Base-by-base conservation (phyloP, 2,113 vertebrate species). In the Macquaria ambigua region DNA sequence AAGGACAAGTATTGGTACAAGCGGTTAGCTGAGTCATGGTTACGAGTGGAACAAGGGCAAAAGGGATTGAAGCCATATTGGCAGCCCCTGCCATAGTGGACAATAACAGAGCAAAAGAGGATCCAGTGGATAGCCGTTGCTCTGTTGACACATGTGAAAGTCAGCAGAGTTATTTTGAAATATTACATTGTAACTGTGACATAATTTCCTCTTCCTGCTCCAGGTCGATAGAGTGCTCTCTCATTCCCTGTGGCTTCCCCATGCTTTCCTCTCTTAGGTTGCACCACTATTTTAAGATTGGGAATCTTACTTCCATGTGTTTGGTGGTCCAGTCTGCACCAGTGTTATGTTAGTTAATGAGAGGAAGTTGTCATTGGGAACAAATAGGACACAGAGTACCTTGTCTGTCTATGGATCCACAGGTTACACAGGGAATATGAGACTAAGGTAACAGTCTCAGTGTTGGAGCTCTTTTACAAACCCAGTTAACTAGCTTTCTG, bases 121-220 rank as follows among this genome's bases (percentile, higher is more conserved):
- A 81, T 74, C 59, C 21, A 72, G 83, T 70, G 12, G 62, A 77
- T 37, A 55, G 86, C 69, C 14, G 58, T 85, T 90, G 56, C 43
- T 79, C 69, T 82, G 56, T 81, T 73, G 89, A 91, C 87, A 85
- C 63, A 66, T 79, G 61, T 82, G 56, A 85, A 90, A 91, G 85
- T 93, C 88, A 91, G 89, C 90, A 85, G 74, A 87, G 89, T 90
- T 93, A 88, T 95, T 96, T 93, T 89, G 69, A 90, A 93, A 86
- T 85, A 91, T 93, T 87, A 88, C 77, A 86, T 93, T 93, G 74
- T 74, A 66, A 68, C 81, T 88, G 56, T 89, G 92, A 94, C 84
- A 69, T 89, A 25, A 93, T 94, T 94, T 95, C 94, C 90, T 90
- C 90, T 94, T 95, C 93, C 93, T 93, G 77, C 66, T 84, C 61